phyloP scores from a whole-genome alignment of 2,888 invertebrate genomes.

The Meta bourneti region DNA sequence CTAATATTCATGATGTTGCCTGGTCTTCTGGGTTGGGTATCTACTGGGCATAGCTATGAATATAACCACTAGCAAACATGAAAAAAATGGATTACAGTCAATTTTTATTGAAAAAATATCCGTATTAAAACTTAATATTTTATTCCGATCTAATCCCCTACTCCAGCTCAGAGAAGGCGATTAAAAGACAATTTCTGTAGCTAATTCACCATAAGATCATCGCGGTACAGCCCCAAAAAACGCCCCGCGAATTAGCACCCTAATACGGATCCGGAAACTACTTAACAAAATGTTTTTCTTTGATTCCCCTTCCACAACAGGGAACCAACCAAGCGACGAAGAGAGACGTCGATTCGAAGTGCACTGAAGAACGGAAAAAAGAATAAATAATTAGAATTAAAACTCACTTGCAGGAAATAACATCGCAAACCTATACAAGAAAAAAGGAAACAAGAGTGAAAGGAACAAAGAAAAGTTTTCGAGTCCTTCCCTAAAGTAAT shows the following conservation, averaged over 20 bases:
- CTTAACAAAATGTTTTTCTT: slow-evolving; percentile 70
- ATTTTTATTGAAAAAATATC: background rate
- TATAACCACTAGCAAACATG: too few species aligned
- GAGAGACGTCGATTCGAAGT: slow-evolving; percentile 19
- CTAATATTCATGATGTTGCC: too few species aligned
- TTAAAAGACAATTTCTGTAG: background rate
- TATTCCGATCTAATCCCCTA: background rate
- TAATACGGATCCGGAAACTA: slow-evolving; percentile 33
- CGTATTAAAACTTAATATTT: background rate
- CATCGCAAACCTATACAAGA: background rate
- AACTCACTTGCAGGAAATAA: slow-evolving; percentile 41
- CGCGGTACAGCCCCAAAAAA: background rate
- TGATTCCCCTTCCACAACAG: slow-evolving; percentile 19
- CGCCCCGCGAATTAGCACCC: background rate
- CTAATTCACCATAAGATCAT: background rate
- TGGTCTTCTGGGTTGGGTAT: too few species aligned
- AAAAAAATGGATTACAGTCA: too few species aligned
- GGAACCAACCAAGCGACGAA: slow-evolving; percentile 18
- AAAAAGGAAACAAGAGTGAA: slow-evolving; percentile 2
- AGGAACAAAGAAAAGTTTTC: slow-evolving; percentile 18
- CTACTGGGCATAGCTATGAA: too few species aligned
- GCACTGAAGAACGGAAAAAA: slow-evolving; percentile 21
- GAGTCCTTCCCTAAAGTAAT: slow-evolving; percentile 56
- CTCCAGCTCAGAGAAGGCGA: background rate
- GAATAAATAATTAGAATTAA: slow-evolving; percentile 53